Base-by-base conservation (phyloP, 2,888 invertebrate species). In the Eilema griseolum region DNA sequence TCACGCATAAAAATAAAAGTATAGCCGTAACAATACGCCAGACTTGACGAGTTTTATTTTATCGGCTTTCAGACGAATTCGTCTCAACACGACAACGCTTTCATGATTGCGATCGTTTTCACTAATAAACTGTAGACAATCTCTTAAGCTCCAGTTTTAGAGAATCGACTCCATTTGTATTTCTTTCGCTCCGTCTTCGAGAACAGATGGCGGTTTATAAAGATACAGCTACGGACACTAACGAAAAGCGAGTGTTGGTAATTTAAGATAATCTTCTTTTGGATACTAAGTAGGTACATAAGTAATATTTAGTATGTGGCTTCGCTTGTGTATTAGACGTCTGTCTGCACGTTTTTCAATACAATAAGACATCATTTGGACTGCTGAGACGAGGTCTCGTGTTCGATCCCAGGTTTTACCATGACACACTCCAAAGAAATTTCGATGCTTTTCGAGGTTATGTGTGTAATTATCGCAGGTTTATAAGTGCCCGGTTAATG, bases 41-140 rank as follows among this genome's bases (percentile, higher is more conserved):
- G 73, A 71, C 73, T 73, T 33, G 64, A 23, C 8, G 52, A 73
- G 73, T 73, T 77, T 56, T 68, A 46, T 73, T 77, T 56, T 69
- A 46, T 31, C 24, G 69, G 70, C 73, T 78, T 68, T 63, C 66
- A 69, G 67, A 73, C 67, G 75, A 72, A 77, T 78, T 74, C 77
- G 75, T 80, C 62, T 75, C 77, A 73, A 91, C 90, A 91, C 83
- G 86, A 89, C 86, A 90, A 91, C 85, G 90, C 90, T 91, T 88
- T 91, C 86, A 87, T 87, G 87, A 89, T 89, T 86, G 87, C 79
- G 60, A 73, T 70, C 67, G 71, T 66, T 74, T 72, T 60, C 60
- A 69, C 79, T 78, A 79, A 77, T 82, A 84, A 82, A 86, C 79
- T 72, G 72, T 46, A 78, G 76, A 60, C 77, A 81, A 81, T 81